A percentile compares a stretch with the other conserved stretches of the same genome.
These are phyloP conservation scores for Eumacrocentrus americanus DNA, from an alignment of 2,888 invertebrate species.

Conservation along the genomic window DNA sequence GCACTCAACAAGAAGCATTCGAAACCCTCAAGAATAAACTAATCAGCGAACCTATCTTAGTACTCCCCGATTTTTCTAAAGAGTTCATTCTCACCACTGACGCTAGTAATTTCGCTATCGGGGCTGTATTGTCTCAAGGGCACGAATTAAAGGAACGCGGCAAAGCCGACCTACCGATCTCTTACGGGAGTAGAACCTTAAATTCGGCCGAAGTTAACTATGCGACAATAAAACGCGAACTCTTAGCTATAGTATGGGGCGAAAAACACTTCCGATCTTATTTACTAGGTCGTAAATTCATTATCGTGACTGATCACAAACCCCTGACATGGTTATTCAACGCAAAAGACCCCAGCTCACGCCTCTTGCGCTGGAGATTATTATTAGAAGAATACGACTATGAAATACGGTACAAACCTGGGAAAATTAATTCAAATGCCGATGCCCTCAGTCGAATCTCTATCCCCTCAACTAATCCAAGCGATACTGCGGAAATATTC, in stretches of 20 bases:
- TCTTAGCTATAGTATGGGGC: constrained; percentile 38
- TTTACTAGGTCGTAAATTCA: constrained; percentile 38
- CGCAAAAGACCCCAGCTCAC: not conserved
- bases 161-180: constrained; percentile 19
- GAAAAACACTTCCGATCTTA: constrained; percentile 40
- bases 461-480: no score
- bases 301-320: constrained; percentile 46
- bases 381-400: constrained; percentile 30
- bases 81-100: constrained; percentile 46
- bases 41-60: constrained; percentile 19
- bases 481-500: no score
- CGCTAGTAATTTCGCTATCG: constrained; percentile 46
- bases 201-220: constrained; percentile 33
- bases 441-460: no score
- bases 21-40: constrained; percentile 12
- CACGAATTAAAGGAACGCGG: constrained; percentile 11
- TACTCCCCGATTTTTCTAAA: constrained; percentile 46
- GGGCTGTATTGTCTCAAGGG: constrained; percentile 47
- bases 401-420: constrained; percentile 39
- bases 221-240: constrained; percentile 38
- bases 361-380: constrained; percentile 47
- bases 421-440: constrained; percentile 37
- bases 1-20: constrained; percentile 19
- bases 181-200: not conserved
- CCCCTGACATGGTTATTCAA: constrained; percentile 46